These are phyloP conservation scores for Cuculus canorus DNA, from an alignment of 2,797 vertebrate genomes.

Conservation along the genomic window DNA sequence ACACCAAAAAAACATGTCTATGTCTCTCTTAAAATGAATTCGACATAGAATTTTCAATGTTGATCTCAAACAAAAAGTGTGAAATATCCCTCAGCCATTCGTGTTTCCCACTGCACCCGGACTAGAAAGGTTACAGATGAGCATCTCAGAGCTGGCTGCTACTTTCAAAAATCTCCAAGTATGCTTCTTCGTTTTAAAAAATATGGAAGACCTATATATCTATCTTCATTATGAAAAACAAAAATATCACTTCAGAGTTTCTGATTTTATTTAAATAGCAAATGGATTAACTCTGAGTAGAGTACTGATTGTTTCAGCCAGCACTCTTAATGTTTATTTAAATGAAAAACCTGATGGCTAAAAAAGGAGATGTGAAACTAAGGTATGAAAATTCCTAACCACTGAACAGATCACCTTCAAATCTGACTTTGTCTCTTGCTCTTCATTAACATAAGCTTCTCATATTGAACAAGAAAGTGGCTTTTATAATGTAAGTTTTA, in stretches of 20 bases:
- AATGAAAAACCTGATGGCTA: neutral
- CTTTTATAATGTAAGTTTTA: constrained; percentile 13
- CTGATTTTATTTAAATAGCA: neutral
- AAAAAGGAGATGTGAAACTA: neutral
- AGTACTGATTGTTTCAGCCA: neutral
- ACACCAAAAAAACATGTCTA: neutral
- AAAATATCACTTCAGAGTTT: neutral
- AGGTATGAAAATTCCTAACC: neutral
- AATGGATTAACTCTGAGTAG: neutral
- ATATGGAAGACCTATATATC: neutral
- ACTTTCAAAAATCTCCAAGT: neutral
- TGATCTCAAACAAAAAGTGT: neutral
- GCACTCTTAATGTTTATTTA: neutral
- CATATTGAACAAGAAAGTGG: neutral
- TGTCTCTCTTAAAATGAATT: neutral
- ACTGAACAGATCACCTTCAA: neutral
- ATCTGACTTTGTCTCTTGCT: neutral
- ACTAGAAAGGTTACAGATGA: neutral
- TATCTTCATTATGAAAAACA: neutral
- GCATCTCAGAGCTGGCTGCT: neutral
- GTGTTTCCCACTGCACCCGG: neutral
- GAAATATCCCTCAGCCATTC: neutral
- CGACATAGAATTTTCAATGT: neutral
- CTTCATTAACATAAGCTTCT: neutral
- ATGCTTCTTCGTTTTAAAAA: neutral